Percentiles rank a stretch among this genome's conserved stretches.
phyloP scores from a whole-genome alignment of 2,113 vertebrate species.

The Siniperca chuatsi region DNA sequence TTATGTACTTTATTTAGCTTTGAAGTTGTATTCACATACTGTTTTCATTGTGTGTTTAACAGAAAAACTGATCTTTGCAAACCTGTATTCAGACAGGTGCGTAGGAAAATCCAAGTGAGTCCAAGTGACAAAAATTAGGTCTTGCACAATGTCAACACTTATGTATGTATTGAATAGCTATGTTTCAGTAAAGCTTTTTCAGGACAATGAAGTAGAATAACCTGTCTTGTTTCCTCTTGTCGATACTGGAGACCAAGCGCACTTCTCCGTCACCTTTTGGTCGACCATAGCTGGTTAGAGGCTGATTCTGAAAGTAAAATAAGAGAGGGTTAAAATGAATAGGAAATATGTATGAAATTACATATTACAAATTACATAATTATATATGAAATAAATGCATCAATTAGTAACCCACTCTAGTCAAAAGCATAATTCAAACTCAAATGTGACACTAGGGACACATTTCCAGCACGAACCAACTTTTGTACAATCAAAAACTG shows the following conservation, averaged over 20 bases:
- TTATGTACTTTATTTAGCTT: neutral
- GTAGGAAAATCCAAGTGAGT: too few species aligned
- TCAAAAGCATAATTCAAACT: neutral
- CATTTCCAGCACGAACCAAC: neutral
- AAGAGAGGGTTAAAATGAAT: neutral
- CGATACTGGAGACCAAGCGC: slow-evolving; percentile 88
- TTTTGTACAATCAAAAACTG: neutral
- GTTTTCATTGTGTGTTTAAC: neutral
- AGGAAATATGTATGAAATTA: neutral
- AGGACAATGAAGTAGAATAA: slow-evolving; percentile 60
- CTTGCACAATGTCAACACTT: neutral
- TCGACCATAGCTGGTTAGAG: slow-evolving; percentile 88
- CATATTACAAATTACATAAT: neutral
- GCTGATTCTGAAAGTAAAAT: slow-evolving; percentile 86
- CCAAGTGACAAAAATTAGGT: neutral
- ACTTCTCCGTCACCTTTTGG: slow-evolving; percentile 95
- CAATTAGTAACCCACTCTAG: neutral
- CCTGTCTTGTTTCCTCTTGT: slow-evolving; percentile 95
- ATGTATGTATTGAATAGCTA: neutral
- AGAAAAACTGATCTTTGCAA: neutral
- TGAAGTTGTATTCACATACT: neutral
- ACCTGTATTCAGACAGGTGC: neutral
- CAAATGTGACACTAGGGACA: neutral
- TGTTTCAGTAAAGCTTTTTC: neutral
- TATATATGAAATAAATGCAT: neutral